Evolutionary conservation across 2,113 vertebrate genomes (phyloP).

Genomic region (Ictalurus punctatus): DNA sequence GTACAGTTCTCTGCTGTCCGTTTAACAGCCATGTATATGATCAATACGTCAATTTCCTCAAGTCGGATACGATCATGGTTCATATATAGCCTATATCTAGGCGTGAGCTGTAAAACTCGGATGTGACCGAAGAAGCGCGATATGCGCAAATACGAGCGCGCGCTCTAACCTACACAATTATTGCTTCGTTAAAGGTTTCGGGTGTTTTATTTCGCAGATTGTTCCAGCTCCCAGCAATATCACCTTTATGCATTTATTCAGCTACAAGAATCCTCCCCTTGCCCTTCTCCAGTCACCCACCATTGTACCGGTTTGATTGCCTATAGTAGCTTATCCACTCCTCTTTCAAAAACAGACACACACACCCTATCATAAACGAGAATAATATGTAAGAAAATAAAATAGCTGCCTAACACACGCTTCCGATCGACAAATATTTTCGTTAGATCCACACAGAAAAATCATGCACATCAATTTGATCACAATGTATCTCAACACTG

Average conservation of each 20-base stretch:
- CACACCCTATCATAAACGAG: background rate
- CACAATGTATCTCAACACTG: background rate
- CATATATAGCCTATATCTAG: slow-evolving; percentile 12
- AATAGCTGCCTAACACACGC: background rate
- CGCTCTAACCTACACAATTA: background rate
- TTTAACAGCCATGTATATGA: background rate
- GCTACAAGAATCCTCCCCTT: slow-evolving; percentile 49
- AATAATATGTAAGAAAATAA: background rate
- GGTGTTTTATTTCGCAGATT: slow-evolving; percentile 5
- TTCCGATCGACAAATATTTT: background rate
- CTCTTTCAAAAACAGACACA: background rate
- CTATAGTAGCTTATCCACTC: slow-evolving; percentile 23
- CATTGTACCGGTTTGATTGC: slow-evolving; percentile 36
- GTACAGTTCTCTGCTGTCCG: background rate
- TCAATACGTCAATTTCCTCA: background rate
- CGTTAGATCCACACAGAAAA: background rate
- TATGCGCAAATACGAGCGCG: slow-evolving; percentile 33
- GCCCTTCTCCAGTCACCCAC: slow-evolving; percentile 45
- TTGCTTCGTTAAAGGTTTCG: background rate
- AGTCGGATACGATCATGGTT: slow-evolving; percentile 9
- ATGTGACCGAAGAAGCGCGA: slow-evolving; percentile 24
- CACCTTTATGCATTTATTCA: slow-evolving; percentile 40
- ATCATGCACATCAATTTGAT: slow-evolving; percentile 26
- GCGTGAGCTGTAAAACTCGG: slow-evolving; percentile 25
- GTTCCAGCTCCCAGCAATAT: slow-evolving; percentile 1